Evolutionary conservation across 1,140 invertebrate species (phyloP).

Genomic region (Parapsyche elsis): DNA sequence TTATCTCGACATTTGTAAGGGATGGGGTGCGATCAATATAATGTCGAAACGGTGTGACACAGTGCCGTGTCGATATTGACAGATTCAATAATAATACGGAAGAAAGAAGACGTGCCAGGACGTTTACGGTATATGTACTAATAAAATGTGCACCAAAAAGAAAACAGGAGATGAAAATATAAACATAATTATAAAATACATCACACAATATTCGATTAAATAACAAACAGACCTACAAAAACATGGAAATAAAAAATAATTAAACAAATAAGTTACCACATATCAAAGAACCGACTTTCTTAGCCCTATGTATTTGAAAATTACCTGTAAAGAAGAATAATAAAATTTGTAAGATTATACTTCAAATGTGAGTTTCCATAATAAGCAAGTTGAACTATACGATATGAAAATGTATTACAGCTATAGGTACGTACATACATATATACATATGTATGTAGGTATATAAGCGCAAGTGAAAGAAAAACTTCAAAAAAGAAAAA

Average conservation of each 20-base stretch:
- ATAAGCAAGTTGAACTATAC: too few species aligned
- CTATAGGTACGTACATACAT: neutral
- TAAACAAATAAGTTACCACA: neutral
- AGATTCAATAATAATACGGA: constrained; percentile 16
- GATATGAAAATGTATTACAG: too few species aligned
- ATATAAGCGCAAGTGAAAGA: neutral
- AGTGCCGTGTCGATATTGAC: constrained; percentile 2
- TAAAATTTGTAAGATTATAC: too few species aligned
- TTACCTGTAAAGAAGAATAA: too few species aligned
- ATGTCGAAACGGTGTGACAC: constrained; percentile 6
- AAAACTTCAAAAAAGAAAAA: neutral
- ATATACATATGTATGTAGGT: neutral
- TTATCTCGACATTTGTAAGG: neutral
- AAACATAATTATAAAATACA: too few species aligned
- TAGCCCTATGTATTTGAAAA: too few species aligned
- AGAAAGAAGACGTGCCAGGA: neutral
- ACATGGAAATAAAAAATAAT: neutral
- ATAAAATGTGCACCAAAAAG: neutral
- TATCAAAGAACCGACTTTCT: too few species aligned
- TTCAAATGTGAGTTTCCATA: neutral
- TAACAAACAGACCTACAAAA: too few species aligned
- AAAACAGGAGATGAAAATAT: neutral
- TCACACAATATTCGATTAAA: neutral
- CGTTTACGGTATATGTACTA: neutral
- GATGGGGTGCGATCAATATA: constrained; percentile 8